Conservation (phyloP, 2,113 vertebrate species). For the Caloenas nicobarica region DNA sequence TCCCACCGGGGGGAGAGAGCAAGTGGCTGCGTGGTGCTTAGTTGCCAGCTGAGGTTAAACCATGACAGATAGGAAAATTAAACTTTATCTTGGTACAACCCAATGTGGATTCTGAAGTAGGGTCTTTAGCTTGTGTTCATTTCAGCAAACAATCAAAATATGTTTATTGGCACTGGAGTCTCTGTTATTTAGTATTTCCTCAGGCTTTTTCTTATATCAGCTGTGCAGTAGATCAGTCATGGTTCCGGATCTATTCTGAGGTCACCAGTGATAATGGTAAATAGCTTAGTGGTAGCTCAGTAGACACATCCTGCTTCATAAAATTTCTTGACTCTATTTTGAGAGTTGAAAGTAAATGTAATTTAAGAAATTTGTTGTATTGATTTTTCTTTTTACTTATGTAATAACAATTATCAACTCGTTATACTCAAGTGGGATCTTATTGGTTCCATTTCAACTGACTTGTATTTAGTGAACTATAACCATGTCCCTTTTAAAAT, state of each 20-base stretch:
- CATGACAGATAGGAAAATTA: background rate
- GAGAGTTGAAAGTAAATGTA: background rate
- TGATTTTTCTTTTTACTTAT: background rate
- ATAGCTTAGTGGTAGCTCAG: background rate
- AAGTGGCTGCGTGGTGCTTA: too few species aligned
- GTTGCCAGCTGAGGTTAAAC: too few species aligned
- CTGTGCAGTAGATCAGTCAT: background rate
- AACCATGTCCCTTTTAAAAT: background rate
- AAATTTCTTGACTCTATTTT: background rate
- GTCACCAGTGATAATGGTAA: background rate
- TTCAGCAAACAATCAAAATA: background rate
- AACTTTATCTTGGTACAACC: background rate
- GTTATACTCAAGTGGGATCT: background rate
- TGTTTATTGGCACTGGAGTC: background rate
- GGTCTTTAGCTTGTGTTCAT: background rate
- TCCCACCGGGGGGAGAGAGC: too few species aligned
- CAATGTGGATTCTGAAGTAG: background rate
- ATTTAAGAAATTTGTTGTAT: background rate
- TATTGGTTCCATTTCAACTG: background rate
- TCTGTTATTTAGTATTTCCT: background rate
- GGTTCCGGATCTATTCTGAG: background rate
- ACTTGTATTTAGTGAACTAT: background rate
- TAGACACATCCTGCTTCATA: background rate
- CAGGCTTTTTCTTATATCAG: background rate
- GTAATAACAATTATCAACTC: background rate